A percentile compares a stretch with the other conserved stretches of the same genome.
These are phyloP conservation scores for Pachycephala philippinensis DNA, from an alignment of 2,113 vertebrate species.

Conservation along the genomic window DNA sequence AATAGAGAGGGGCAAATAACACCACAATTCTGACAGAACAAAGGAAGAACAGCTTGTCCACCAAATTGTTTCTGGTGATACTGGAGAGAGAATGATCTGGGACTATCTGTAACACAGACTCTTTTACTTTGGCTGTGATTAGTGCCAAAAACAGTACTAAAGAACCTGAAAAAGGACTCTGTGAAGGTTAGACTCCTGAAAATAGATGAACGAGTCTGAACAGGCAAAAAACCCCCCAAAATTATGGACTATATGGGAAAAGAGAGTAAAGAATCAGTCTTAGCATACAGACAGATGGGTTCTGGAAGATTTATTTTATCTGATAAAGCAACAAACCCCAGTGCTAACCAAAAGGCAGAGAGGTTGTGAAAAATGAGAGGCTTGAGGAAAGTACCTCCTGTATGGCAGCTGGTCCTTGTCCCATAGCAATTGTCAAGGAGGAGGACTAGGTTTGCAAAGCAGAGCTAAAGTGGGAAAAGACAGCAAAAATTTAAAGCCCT, in stretches of 20 bases:
- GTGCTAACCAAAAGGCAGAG: neutral
- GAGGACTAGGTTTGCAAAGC: neutral
- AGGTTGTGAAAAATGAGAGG: neutral
- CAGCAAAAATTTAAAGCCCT: neutral
- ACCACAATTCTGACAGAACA: neutral
- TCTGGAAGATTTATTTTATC: neutral
- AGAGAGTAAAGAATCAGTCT: neutral
- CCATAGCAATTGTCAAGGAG: neutral
- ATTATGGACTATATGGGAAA: neutral
- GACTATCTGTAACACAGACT: neutral
- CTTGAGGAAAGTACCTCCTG: neutral
- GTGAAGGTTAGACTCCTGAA: neutral
- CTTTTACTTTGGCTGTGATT: neutral
- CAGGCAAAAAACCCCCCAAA: neutral
- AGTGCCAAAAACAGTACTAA: neutral
- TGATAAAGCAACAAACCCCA: neutral
- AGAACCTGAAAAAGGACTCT: neutral
- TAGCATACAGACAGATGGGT: neutral
- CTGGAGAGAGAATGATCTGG: neutral
- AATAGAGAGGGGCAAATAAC: neutral
- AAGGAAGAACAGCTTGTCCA: neutral
- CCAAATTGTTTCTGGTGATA: neutral
- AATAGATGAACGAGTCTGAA: neutral
- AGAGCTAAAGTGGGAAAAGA: neutral
- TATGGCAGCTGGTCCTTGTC: neutral